phyloP scores from a whole-genome alignment of 1,140 invertebrate species.

The Temnothorax curvispinosus region DNA sequence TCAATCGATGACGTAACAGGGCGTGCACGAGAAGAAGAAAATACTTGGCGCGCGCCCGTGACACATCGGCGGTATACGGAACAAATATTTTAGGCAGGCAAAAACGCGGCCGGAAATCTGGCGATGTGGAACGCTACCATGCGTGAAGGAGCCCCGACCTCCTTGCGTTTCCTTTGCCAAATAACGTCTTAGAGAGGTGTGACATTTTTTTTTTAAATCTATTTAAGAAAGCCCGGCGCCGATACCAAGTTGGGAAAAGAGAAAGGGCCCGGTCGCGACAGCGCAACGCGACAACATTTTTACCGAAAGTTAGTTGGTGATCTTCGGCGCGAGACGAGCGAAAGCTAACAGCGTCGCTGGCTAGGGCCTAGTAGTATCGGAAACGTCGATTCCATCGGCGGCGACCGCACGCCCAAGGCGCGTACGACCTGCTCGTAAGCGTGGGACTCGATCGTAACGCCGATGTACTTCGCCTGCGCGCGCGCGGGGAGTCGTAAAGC shows the following conservation, averaged over 20 bases:
- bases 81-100: conserved; percentile 18
- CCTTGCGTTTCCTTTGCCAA: conserved; percentile 3
- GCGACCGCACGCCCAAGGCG: neutral
- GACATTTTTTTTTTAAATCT: neutral
- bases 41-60: conserved; percentile 33
- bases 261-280: neutral
- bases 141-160: conserved; percentile 44
- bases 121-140: neutral
- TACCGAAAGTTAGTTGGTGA: neutral
- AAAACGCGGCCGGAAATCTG: conserved; percentile 34
- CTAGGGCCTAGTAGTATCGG: neutral
- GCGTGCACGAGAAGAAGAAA: conserved; percentile 45
- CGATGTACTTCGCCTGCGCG: conserved; percentile 64
- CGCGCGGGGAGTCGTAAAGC: conserved; percentile 41
- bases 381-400: conserved; percentile 32
- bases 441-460: conserved; percentile 7
- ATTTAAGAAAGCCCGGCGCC: neutral
- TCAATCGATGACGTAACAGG: conserved; percentile 39
- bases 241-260: neutral
- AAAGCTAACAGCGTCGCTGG: neutral
- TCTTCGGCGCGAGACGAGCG: neutral
- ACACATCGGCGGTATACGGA: conserved; percentile 2
- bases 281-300: neutral
- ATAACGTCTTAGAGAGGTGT: neutral
- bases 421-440: conserved; percentile 33